A percentile compares a stretch with the other conserved stretches of the same genome.
Conservation (phyloP, 2,888 invertebrate species). For the Lordiphosa andalusiaca region DNA sequence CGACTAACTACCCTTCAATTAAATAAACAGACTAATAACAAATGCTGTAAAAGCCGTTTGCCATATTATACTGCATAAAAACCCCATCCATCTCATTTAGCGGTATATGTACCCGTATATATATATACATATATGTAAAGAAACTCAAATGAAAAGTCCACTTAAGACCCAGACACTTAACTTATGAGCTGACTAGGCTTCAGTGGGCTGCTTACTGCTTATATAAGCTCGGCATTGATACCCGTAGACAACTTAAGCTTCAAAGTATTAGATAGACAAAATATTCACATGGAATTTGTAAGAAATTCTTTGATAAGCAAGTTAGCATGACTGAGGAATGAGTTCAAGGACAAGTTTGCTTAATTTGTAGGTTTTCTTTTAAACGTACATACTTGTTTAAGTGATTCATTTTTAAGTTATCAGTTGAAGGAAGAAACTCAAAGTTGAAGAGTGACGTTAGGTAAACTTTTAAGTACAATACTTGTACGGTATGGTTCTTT, state of each 20-base stretch:
- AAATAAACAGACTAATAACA: conserved; percentile 3
- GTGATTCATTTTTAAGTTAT: background rate
- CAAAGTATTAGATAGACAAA: conserved; percentile 8
- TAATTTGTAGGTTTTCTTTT: no score
- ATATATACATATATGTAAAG: conserved; percentile 40
- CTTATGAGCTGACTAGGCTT: conserved; percentile 30
- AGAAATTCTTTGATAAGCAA: conserved; percentile 17
- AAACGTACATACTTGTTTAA: conserved; percentile 5
- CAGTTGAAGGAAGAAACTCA: no score
- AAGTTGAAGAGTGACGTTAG: no score
- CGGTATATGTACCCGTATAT: conserved; percentile 41
- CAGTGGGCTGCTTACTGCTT: conserved; percentile 9
- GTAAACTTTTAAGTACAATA: no score
- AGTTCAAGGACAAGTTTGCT: background rate
- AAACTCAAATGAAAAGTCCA: conserved; percentile 49
- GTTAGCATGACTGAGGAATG: background rate
- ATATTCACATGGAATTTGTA: conserved; percentile 5
- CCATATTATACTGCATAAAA: conserved; percentile 13
- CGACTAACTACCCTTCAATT: conserved; percentile 7
- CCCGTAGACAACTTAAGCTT: conserved; percentile 38
- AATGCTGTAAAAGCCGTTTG: background rate
- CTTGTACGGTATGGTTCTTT: no score
- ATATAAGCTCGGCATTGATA: conserved; percentile 36
- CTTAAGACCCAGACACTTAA: conserved; percentile 54
- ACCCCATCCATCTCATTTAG: conserved; percentile 63